Conservation (phyloP, 2,797 vertebrate genomes). For the Glossophaga mutica region DNA sequence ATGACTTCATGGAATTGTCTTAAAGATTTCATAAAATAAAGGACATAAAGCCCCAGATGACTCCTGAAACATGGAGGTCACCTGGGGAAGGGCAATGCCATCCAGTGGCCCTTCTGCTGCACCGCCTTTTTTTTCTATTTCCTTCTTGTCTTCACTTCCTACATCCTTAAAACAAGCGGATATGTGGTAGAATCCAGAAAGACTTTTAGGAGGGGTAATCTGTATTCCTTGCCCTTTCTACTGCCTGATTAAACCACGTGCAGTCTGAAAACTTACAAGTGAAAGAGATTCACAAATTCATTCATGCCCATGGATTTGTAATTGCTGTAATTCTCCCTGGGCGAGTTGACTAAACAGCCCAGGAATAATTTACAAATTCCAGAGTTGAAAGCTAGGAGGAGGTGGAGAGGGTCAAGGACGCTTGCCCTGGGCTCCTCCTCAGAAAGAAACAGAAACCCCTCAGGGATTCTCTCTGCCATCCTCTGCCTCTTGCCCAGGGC, state of each 20-base stretch:
- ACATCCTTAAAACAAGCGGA: neutral
- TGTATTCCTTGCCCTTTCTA: neutral
- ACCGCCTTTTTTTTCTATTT: neutral
- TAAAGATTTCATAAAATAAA: neutral
- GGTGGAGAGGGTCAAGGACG: neutral
- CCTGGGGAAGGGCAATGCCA: no score
- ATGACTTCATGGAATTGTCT: neutral
- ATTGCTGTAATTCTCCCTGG: neutral
- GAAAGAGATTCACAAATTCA: neutral
- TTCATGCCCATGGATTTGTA: neutral
- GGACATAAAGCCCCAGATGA: neutral
- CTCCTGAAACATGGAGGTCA: neutral
- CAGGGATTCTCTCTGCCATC: accelerated
- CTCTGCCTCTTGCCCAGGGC: neutral
- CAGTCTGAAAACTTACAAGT: neutral
- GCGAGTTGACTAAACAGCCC: neutral
- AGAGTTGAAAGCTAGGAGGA: neutral
- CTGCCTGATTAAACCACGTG: neutral
- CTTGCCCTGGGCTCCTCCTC: neutral
- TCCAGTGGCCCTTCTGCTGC: neutral
- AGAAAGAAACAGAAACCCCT: neutral
- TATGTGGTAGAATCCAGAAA: neutral
- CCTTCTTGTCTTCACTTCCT: neutral
- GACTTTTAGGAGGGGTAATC: neutral
- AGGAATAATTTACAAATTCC: neutral